Base-by-base conservation (phyloP, 2,888 invertebrate genomes). In the Panzeria rudis region DNA sequence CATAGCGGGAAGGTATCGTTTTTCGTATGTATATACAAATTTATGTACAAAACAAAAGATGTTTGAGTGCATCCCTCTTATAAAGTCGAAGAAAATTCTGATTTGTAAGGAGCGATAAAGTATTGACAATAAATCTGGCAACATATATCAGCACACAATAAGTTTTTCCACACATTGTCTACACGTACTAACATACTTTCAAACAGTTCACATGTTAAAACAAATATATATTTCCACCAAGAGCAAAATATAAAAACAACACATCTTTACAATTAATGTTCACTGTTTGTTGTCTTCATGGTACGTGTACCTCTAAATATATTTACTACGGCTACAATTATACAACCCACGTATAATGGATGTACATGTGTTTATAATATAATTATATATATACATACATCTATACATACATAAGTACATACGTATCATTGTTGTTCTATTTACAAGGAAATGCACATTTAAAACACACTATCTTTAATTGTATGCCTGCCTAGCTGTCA, bases 311-410 rank as follows among this genome's bases (percentile, higher is more conserved):
- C 11, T 32, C 13, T 38, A 64, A 72, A 72, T 56, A 47, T 64
- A 50, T 80, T 66, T 66, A 64, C 56, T 66, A 72, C 47, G 62
- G 35, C 44, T 44, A 56, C 41, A 78, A 78, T 71, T 78, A 77
- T 47, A 52, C 13, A 29, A 32, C 69, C 61, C 29, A 52, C 29
- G 50, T 61, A 52, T 50, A 15, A 35, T 20, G n/a, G n/a, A 32
- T 32, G 25, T 13, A 8, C 20, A 8, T 52, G 8, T 61, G 38
- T 56, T 20, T 41, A 38, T 13, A 72, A 32, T 1, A 59, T 11
- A 44, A 56, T 50, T 41, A n/a, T 2, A 56, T 13, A 5, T 5
- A 32, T 9, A n/a, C n/a, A n/a, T n/a, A n/a, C n/a, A n/a, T 8
- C 15, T 47, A 47, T 8, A n/a, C 11, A 47, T 20, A 15, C 5